Evolutionary conservation across 2,797 vertebrate species (phyloP).

Genomic region (Gymnocypris eckloni): DNA sequence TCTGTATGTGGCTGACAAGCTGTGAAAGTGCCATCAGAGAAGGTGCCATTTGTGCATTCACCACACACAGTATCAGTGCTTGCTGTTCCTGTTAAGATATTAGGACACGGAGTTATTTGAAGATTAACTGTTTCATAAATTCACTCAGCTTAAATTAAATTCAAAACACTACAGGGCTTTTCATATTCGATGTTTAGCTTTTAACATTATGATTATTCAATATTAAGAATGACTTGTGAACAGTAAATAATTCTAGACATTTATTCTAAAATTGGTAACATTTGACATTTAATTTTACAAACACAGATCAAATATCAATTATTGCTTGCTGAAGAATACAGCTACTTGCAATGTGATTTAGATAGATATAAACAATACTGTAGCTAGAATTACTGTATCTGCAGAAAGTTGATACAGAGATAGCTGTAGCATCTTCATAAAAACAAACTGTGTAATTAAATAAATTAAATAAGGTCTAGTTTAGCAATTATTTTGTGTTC

Average conservation of each 20-base stretch:
- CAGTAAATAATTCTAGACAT: background rate
- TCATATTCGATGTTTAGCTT: background rate
- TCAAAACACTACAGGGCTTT: background rate
- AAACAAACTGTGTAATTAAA: background rate
- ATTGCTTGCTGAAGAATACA: background rate
- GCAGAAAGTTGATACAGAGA: background rate
- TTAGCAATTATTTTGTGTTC: background rate
- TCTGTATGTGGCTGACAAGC: background rate
- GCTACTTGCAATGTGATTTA: background rate
- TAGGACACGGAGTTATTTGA: background rate
- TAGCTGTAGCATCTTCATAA: background rate
- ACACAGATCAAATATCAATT: too few species aligned
- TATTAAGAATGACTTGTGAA: background rate
- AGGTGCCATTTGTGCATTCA: conserved; percentile 11
- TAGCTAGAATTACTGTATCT: background rate
- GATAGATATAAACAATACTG: background rate
- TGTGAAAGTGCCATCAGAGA: conserved; percentile 11
- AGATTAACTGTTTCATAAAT: background rate
- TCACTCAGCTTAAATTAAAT: background rate
- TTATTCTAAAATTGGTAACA: background rate
- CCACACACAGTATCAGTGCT: conserved; percentile 1
- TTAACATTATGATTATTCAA: background rate
- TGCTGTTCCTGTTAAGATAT: conserved; percentile 1
- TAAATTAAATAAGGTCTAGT: background rate
- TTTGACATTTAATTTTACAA: background rate